Percentiles rank a stretch among this genome's conserved stretches.
Conservation (phyloP, 30 jellyfish, hydroid and myxozoan species). For the Clytia hemisphaerica region DNA sequence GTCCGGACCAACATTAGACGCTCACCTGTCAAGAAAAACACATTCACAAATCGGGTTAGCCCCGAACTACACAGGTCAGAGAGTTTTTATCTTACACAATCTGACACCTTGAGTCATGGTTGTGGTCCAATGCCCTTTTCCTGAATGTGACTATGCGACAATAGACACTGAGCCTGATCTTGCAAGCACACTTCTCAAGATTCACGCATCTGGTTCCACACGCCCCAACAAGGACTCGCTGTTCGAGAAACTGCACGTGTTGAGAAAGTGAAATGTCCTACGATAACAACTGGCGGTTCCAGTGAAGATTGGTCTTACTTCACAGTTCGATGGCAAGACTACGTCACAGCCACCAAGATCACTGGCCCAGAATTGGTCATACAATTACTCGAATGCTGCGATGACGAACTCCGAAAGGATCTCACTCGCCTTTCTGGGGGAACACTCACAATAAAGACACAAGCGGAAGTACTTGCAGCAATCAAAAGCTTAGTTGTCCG, state of each 20-base stretch:
- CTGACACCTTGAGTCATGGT: too few relatives aligned
- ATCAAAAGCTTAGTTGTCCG: constrained; percentile 3
- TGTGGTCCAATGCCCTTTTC: too few relatives aligned
- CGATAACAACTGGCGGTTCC: constrained; percentile 6
- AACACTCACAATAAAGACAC: constrained; percentile 4
- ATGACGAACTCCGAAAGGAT: constrained; percentile 28
- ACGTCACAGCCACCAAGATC: constrained; percentile 19
- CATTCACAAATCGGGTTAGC: too few relatives aligned
- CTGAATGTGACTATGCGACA: too few relatives aligned
- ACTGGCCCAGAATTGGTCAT: constrained; percentile 18
- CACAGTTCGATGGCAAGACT: constrained; percentile 32
- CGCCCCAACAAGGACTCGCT: not conserved
- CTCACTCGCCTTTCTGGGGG: constrained; percentile 32
- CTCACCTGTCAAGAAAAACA: too few relatives aligned
- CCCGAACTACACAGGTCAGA: too few relatives aligned
- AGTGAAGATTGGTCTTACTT: constrained; percentile 47
- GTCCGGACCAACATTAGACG: too few relatives aligned
- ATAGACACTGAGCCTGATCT: too few relatives aligned
- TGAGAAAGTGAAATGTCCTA: constrained; percentile 33
- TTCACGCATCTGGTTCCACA: too few relatives aligned
- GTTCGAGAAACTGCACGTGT: constrained; percentile 2
- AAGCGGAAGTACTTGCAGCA: constrained; percentile 9
- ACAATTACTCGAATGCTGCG: constrained; percentile 35
- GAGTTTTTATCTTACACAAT: too few relatives aligned
- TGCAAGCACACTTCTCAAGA: too few relatives aligned